phyloP scores from a whole-genome alignment of 1,140 invertebrate genomes.

The Magallana angulata region DNA sequence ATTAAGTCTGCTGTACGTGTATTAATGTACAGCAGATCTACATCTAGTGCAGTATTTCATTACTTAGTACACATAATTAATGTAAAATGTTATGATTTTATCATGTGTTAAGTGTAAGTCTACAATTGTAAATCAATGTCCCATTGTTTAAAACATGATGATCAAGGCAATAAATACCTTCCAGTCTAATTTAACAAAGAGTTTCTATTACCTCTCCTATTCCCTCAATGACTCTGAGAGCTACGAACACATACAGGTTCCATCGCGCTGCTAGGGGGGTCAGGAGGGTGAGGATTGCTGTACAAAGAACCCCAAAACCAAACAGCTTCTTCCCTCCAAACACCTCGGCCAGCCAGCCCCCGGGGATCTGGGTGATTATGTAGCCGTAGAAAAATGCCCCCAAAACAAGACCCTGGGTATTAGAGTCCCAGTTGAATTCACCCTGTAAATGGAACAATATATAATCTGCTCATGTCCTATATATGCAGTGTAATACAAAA shows the following conservation, averaged over 20 bases:
- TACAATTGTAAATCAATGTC: too few relatives aligned
- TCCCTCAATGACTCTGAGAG: constrained; percentile 91
- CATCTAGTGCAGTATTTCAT: too few relatives aligned
- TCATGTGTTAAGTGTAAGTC: too few relatives aligned
- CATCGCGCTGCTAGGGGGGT: constrained; percentile 87
- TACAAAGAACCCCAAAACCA: constrained; percentile 88
- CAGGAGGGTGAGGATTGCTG: constrained; percentile 89
- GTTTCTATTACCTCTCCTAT: constrained; percentile 87
- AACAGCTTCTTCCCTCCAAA: constrained; percentile 89
- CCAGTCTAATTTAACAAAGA: not conserved
- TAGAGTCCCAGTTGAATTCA: constrained; percentile 76
- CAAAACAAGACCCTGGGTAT: constrained; percentile 75
- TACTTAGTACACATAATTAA: too few relatives aligned
- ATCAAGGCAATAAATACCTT: not conserved
- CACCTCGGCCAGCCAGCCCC: constrained; percentile 87
- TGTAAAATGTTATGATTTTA: too few relatives aligned
- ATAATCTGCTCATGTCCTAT: too few relatives aligned
- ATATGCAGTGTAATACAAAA: too few relatives aligned
- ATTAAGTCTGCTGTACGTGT: too few relatives aligned
- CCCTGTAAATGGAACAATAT: constrained; percentile 54
- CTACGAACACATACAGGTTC: constrained; percentile 86
- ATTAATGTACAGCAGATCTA: too few relatives aligned
- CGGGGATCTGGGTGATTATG: constrained; percentile 83
- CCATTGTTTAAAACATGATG: not conserved
- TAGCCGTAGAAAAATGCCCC: constrained; percentile 79